Percentiles rank a stretch among this genome's conserved stretches.
phyloP scores from a whole-genome alignment of 2,797 vertebrate genomes.

The Enteromius unitaeniatus region DNA sequence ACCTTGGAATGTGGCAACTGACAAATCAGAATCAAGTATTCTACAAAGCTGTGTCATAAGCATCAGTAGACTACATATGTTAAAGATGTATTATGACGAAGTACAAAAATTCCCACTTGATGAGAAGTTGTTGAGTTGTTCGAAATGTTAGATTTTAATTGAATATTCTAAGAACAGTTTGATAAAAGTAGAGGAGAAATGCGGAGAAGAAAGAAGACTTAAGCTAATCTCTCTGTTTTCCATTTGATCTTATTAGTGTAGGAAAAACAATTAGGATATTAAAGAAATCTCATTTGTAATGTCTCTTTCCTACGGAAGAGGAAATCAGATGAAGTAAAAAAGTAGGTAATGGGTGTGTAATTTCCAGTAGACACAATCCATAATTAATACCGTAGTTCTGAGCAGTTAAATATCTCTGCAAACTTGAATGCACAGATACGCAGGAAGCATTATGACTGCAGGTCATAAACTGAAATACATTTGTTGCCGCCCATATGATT shows the following conservation, averaged over 20 bases:
- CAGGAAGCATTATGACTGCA: slow-evolving; percentile 41
- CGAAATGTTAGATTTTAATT: not conserved
- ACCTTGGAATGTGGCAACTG: no score
- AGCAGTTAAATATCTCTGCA: slow-evolving; percentile 20
- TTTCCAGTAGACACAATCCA: slow-evolving; percentile 17
- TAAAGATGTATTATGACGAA: not conserved
- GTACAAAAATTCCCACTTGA: not conserved
- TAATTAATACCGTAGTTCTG: slow-evolving; percentile 2
- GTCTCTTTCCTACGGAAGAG: not conserved
- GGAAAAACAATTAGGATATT: not conserved
- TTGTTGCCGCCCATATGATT: slow-evolving; percentile 5
- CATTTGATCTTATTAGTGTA: not conserved
- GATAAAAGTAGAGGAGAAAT: not conserved
- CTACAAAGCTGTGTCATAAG: no score
- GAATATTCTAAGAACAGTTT: not conserved
- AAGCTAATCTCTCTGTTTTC: not conserved
- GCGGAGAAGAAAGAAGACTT: not conserved
- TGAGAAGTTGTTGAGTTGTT: not conserved
- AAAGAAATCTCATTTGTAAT: not conserved
- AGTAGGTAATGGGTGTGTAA: not conserved
- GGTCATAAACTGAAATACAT: slow-evolving; percentile 16
- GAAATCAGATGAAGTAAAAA: not conserved
- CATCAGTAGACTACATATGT: not conserved
- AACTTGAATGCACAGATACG: slow-evolving; percentile 1
- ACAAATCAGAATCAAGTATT: no score